These are phyloP conservation scores for Saccopteryx bilineata DNA, from an alignment of 2,113 vertebrate species.

Conservation along the genomic window DNA sequence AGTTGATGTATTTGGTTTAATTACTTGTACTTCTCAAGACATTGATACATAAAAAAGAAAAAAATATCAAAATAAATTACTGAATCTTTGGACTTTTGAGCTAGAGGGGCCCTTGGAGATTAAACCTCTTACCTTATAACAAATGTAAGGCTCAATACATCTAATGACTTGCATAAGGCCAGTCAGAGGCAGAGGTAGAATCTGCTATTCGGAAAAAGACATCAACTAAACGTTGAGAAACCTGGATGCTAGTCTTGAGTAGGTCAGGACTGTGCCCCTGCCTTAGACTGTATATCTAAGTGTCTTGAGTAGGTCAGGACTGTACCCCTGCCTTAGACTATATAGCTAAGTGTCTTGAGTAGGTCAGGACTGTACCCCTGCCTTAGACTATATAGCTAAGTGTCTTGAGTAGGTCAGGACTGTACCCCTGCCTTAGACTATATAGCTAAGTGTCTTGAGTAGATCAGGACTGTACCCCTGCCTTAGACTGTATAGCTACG, in stretches of 20 bases:
- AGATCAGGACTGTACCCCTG: not conserved
- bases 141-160: not conserved
- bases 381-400: not conserved
- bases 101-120: not conserved
- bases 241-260: not conserved
- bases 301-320: not conserved
- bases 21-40: conserved; percentile 10
- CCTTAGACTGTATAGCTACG: not conserved
- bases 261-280: not conserved
- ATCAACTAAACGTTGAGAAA: not conserved
- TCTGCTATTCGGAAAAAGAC: not conserved
- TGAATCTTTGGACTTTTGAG: not conserved
- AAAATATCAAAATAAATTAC: not conserved
- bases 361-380: not conserved
- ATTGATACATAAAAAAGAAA: not conserved
- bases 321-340: not conserved
- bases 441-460: not conserved
- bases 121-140: not conserved
- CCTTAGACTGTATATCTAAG: not conserved
- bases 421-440: not conserved
- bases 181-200: not conserved
- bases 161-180: not conserved
- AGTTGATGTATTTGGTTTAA: conserved; percentile 36
- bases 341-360: not conserved
- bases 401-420: not conserved